Conservation (phyloP, 2,797 vertebrate species). For the Lacerta bilineata region DNA sequence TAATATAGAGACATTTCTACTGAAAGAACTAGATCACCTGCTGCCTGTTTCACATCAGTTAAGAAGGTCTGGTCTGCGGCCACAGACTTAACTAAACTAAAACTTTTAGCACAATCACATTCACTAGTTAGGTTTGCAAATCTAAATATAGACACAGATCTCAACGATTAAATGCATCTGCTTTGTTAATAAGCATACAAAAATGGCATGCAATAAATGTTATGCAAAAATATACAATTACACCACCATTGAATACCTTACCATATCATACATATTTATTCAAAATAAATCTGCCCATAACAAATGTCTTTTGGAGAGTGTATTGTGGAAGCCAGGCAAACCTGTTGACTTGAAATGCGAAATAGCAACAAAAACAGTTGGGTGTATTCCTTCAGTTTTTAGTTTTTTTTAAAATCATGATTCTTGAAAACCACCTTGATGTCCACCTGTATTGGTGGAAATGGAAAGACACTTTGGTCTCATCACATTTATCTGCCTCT, state of each 20-base stretch:
- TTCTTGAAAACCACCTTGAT: constrained; percentile 25
- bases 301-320: background rate
- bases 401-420: background rate
- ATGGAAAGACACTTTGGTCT: constrained; percentile 1
- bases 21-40: background rate
- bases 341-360: constrained; percentile 33
- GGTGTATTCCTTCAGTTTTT: background rate
- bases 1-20: no score
- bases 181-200: no score
- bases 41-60: background rate
- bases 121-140: background rate
- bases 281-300: background rate
- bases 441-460: constrained; percentile 2
- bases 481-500: constrained; percentile 16
- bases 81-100: background rate
- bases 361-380: background rate
- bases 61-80: background rate
- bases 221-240: background rate
- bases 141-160: background rate
- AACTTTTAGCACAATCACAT: background rate
- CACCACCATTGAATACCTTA: background rate
- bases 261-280: background rate
- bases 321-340: background rate
- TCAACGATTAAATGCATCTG: background rate
- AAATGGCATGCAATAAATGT: background rate